Percentiles rank a stretch among this genome's conserved stretches.
Conservation (phyloP, 2,113 vertebrate genomes). For the Poeciliopsis retropinna region DNA sequence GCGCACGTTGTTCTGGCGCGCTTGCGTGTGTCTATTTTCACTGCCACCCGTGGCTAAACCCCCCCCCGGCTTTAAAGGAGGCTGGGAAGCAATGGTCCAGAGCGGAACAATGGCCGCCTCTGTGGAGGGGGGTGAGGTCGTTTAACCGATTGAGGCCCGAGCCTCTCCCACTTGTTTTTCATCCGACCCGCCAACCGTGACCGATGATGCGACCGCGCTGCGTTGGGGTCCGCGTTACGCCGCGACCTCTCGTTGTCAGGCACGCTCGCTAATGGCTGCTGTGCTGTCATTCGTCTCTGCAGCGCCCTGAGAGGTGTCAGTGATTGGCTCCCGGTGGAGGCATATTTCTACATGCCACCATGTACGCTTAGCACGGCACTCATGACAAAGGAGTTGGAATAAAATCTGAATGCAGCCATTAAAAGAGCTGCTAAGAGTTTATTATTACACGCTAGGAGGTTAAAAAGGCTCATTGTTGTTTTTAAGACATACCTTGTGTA, state of each 20-base stretch:
- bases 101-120: constrained; percentile 64
- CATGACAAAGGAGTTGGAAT: neutral
- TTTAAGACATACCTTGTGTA: too few species aligned
- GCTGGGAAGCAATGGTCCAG: constrained; percentile 58
- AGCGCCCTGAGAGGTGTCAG: constrained; percentile 36
- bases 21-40: constrained; percentile 44
- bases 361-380: neutral
- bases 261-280: constrained; percentile 58
- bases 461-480: too few species aligned
- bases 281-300: constrained; percentile 50
- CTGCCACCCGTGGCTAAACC: constrained; percentile 54
- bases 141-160: constrained; percentile 71
- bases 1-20: constrained; percentile 15
- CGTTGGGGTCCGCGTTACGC: constrained; percentile 61
- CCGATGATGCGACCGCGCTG: constrained; percentile 50
- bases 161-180: constrained; percentile 59
- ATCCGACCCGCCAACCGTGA: constrained; percentile 56
- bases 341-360: constrained; percentile 30
- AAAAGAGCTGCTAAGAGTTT: too few species aligned
- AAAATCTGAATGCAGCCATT: too few species aligned
- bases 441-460: too few species aligned
- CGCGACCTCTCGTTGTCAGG: constrained; percentile 65
- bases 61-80: constrained; percentile 35
- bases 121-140: constrained; percentile 42
- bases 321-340: constrained; percentile 20